phyloP scores from a whole-genome alignment of 2,888 invertebrate genomes.

The Limnephilus rhombicus region DNA sequence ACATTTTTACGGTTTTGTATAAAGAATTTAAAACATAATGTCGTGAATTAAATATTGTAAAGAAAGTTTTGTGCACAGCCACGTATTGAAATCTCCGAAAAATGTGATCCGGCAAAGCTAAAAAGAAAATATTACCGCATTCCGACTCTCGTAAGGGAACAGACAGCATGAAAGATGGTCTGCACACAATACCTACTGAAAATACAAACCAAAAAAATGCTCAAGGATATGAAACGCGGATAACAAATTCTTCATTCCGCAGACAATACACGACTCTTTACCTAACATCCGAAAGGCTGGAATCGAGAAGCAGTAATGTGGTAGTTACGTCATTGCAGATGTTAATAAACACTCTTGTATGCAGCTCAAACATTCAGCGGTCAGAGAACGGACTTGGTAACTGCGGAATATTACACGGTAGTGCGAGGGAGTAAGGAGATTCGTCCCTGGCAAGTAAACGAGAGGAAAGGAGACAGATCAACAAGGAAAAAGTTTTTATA shows the following conservation, averaged over 20 bases:
- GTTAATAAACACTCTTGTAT: conserved; percentile 45
- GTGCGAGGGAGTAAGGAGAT: conserved; percentile 7
- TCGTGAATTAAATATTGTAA: neutral
- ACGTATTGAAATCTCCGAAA: conserved; percentile 52
- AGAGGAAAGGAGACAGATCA: conserved; percentile 33
- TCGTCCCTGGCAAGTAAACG: neutral
- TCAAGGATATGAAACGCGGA: conserved; percentile 36
- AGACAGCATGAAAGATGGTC: neutral
- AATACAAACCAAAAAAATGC: conserved; percentile 49
- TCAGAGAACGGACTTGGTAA: conserved; percentile 38
- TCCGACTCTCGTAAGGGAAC: neutral
- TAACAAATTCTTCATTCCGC: conserved; percentile 3
- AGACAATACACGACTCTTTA: neutral
- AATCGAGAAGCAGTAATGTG: neutral
- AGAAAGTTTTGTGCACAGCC: conserved; percentile 46
- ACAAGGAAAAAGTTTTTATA: conserved; percentile 40
- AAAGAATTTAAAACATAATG: neutral
- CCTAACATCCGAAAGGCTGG: neutral
- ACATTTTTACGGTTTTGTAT: neutral
- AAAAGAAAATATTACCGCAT: neutral
- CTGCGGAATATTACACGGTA: conserved; percentile 2
- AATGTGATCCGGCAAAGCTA: neutral
- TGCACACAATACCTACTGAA: neutral
- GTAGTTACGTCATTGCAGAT: neutral
- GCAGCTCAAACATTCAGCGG: conserved; percentile 50